Percentiles rank a stretch among this genome's conserved stretches.
Conservation (phyloP, 2,888 invertebrate species). For the Agrotis ipsilon region DNA sequence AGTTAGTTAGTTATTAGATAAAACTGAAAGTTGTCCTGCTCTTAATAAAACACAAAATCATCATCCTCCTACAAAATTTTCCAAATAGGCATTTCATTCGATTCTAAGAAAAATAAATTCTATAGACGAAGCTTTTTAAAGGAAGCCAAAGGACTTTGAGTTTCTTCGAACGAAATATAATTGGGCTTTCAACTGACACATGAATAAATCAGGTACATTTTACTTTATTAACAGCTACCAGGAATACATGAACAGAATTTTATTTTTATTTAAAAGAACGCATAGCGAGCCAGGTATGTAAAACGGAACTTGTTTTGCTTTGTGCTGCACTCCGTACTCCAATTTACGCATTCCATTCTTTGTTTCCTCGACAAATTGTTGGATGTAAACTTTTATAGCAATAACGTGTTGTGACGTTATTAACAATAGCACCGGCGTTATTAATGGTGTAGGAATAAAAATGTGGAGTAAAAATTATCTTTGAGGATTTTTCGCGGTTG, state of each 20-base stretch:
- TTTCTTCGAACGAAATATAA: not conserved
- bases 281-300: conserved; percentile 31
- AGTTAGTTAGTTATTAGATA: no score
- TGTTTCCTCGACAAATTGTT: conserved; percentile 47
- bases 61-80: not conserved
- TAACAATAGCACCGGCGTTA: conserved; percentile 32
- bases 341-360: conserved; percentile 50
- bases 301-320: conserved; percentile 29
- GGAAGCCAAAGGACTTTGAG: not conserved
- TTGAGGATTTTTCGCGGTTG: no score
- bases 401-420: conserved; percentile 18
- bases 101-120: not conserved
- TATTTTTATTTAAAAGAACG: conserved; percentile 33
- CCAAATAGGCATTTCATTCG: not conserved
- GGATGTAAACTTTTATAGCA: conserved; percentile 28
- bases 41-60: no score
- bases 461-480: not conserved
- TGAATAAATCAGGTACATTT: not conserved
- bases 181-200: not conserved
- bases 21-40: no score
- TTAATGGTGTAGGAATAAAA: conserved; percentile 23
- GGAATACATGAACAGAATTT: not conserved
- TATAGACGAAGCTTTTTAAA: no score
- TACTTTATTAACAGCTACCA: not conserved
- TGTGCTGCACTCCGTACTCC: conserved; percentile 29